A percentile compares a stretch with the other conserved stretches of the same genome.
Conservation (phyloP, 2,797 vertebrate genomes). For the Tarsius wallacei region DNA sequence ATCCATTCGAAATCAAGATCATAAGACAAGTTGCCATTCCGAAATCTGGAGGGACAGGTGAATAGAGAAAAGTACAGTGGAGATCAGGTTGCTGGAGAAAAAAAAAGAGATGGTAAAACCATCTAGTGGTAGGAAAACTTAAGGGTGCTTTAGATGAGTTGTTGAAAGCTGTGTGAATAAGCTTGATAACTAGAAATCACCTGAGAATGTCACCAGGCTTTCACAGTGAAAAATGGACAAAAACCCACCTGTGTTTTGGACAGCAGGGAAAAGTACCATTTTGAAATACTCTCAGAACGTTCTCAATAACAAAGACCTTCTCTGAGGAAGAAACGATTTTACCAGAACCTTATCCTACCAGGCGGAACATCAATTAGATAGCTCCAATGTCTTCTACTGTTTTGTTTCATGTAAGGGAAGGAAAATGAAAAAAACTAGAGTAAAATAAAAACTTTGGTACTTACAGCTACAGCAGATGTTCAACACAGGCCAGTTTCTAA, state of each 20-base stretch:
- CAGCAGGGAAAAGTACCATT: fast-evolving
- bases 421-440: neutral
- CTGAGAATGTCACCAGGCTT: neutral
- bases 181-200: too few relatives aligned
- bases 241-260: neutral
- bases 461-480: neutral
- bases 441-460: neutral
- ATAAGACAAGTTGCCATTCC: neutral
- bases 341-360: neutral
- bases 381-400: neutral
- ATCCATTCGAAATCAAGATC: neutral
- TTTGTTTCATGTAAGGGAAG: neutral
- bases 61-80: neutral
- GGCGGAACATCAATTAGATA: neutral
- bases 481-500: neutral
- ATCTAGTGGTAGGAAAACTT: neutral
- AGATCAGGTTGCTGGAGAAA: neutral
- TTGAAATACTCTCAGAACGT: fast-evolving
- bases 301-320: neutral
- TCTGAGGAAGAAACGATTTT: neutral
- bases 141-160: neutral
- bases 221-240: neutral
- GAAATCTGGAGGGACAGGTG: neutral
- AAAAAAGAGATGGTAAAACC: neutral
- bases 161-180: too few relatives aligned